Base-by-base conservation (phyloP, 2,888 invertebrate genomes). In the Pycnomerus fuliginosus region DNA sequence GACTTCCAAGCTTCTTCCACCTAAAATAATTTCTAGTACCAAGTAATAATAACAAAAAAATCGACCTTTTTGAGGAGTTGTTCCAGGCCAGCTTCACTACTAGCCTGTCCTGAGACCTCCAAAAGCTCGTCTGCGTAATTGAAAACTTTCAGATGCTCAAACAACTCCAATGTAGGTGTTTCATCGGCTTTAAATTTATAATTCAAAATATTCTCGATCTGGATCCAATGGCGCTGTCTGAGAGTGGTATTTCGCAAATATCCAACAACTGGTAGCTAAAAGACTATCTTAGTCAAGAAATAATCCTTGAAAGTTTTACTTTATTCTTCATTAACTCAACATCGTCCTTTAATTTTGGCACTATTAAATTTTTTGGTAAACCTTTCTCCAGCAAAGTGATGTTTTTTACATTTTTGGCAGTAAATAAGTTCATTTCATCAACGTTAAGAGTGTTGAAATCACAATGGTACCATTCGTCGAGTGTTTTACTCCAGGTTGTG, bases 41-140 rank as follows among this genome's bases (percentile, higher is more conserved):
- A n/a, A n/a, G n/a, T n/a, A n/a, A n/a, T n/a, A n/a, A n/a, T n/a
- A n/a, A n/a, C n/a, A n/a, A 42, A 25, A 16, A 3, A 20, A 7
- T 20, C 3, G 16, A 83, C 85, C 76, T 85, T 90, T 62, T 85
- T 87, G 3, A 94, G 74, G 61, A 93, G 77, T 3, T 74, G 73
- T 70, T 94, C 93, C 7, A 94, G 76, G 3, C 86, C 85, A 2
- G 86, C 85, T 68, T 95, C 94, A 2, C 92, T 90, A 56, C 88
- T 90, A 0, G 94, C 94, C 66, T 90, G 88, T 0, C 85, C 86
- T 0, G 92, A 87, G 4, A 94, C 82, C 64, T 93, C 90, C 80
- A 87, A 85, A 10, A 95, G 70, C 48, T 85, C 82, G 5, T 85
- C 80, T 0, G 83, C 80, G 58, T 82, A 81, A 32, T 80, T 80